Base-by-base conservation (phyloP, 1,140 invertebrate genomes). In the Rhysida immarginata region DNA sequence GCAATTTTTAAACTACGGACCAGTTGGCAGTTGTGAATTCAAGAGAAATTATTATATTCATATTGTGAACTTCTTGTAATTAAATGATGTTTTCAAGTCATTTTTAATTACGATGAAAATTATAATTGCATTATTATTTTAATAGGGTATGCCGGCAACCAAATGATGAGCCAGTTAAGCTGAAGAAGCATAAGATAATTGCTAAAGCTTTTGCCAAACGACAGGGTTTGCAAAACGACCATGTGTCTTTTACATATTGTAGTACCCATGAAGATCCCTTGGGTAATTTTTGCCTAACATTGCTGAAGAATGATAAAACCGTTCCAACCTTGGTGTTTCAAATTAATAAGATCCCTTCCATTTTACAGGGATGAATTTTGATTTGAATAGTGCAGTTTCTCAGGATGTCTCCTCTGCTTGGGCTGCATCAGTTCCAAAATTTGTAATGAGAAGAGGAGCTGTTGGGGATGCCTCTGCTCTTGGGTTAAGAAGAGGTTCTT, bases 151-250 rank as follows among this genome's bases (percentile, higher is more conserved):
- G 68, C 50, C 61, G 60, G 23, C 65, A 63, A 41, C 64, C 68
- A 2, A 62, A 61, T 26, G 66, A 66, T 53, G 69, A 69, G 52
- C 70, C 69, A 27, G 63, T 71, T 11, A 65, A 81, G 68, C 69
- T 85, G 58, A 84, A 85, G 63, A 91, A 92, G 64, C 87, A 94
- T 68, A 87, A 89, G 70, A 79, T 94, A 23, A 92, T 96, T 52
- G 85, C 88, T 11, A 81, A 88, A 66, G 87, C 86, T 1, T 94
- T 87, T 77, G 83, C 84, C 0, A 87, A 89, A 58, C 75, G 87
- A n/a, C 83, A 86, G 64, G 83, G 85, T 56, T 81, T 92, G 55
- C 84, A 87, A 55, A 81, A 82, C 64, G 87, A 87, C 0, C 72
- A 83, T n/a, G 72, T 93, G 20, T 92, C 88, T 35, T 84, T 94